These are phyloP conservation scores for Bombus pyrosoma DNA, from an alignment of 1,140 invertebrate species.

Conservation along the genomic window DNA sequence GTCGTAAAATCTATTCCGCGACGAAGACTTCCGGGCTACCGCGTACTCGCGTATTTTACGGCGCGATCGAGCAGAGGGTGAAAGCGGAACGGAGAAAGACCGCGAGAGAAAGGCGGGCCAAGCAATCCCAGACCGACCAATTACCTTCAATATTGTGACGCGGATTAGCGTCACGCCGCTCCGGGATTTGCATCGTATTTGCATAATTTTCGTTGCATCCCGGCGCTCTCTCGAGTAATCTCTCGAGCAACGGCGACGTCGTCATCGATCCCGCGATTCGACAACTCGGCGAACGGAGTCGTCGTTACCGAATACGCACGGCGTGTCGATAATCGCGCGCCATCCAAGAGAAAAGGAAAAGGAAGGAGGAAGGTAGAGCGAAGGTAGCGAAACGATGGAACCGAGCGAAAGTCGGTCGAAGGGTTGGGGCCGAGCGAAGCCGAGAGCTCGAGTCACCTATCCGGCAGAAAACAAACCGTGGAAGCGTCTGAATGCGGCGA, in stretches of 20 bases:
- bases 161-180: conserved; percentile 78
- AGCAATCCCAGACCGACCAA: conserved; percentile 73
- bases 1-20: conserved; percentile 30
- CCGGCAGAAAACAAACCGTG: too few species aligned
- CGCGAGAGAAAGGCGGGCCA: conserved; percentile 40
- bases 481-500: conserved; percentile 17
- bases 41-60: background rate
- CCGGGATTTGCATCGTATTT: conserved; percentile 81
- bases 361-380: too few species aligned
- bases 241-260: conserved; percentile 66
- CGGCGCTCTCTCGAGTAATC: conserved; percentile 66
- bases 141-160: conserved; percentile 82
- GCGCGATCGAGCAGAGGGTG: conserved; percentile 22
- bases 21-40: conserved; percentile 38
- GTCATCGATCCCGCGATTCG: conserved; percentile 50
- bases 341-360: too few species aligned
- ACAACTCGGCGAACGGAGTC: background rate
- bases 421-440: too few species aligned
- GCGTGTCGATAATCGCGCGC: too few species aligned
- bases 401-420: too few species aligned
- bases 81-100: conserved; percentile 27
- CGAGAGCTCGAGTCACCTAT: too few species aligned
- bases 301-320: too few species aligned
- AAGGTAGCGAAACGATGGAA: too few species aligned
- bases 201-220: conserved; percentile 80